Conservation (phyloP, 2,113 vertebrate species). For the Ursus arctos region DNA sequence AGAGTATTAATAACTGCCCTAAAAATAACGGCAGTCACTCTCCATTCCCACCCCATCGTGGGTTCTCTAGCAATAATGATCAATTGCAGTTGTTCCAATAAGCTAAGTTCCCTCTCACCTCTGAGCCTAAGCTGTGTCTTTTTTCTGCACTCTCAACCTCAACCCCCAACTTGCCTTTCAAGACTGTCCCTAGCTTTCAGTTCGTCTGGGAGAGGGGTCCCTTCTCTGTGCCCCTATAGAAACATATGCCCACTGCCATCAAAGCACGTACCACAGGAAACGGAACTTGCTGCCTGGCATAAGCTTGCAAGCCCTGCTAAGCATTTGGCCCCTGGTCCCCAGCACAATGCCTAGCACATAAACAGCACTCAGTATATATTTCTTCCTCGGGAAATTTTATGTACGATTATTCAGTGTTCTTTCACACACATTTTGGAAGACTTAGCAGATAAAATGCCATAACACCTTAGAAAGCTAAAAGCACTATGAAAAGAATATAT, state of each 20-base stretch:
- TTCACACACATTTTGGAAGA: background rate
- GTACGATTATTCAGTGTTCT: background rate
- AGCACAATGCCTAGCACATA: background rate
- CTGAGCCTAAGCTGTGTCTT: background rate
- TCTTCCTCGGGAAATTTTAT: background rate
- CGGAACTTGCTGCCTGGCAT: background rate
- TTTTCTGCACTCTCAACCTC: background rate
- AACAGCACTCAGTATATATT: background rate
- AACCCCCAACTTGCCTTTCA: background rate
- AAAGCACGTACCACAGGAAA: background rate
- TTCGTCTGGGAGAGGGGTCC: too few species aligned
- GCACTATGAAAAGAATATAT: background rate
- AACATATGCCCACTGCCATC: background rate
- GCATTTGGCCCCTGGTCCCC: background rate
- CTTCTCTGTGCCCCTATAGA: background rate
- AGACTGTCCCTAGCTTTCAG: background rate
- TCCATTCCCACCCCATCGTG: background rate
- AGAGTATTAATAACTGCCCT: background rate
- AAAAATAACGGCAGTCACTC: background rate
- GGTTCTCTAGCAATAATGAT: background rate
- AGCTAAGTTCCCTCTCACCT: background rate
- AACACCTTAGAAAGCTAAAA: background rate
- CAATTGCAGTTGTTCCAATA: background rate
- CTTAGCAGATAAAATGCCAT: background rate
- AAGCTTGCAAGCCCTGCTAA: background rate